These are phyloP conservation scores for Sebastiscus tertius DNA, from an alignment of 2,797 vertebrate genomes.

Conservation along the genomic window DNA sequence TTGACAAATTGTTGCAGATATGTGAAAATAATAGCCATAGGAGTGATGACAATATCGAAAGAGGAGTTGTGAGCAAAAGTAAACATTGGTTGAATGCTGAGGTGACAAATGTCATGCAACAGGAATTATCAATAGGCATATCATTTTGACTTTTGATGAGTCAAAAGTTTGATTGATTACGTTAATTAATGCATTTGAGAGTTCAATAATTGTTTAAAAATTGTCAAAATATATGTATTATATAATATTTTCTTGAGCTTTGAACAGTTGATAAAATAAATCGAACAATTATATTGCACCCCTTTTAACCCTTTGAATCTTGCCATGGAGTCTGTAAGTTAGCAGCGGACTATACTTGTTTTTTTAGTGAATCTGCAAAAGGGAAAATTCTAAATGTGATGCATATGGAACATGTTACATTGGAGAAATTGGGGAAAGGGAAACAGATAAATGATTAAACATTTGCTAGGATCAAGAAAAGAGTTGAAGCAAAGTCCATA, in stretches of 20 bases:
- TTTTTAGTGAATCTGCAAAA: no score
- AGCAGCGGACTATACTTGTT: no score
- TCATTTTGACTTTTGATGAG: not conserved
- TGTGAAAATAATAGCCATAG: conserved; percentile 10
- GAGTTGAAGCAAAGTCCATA: no score
- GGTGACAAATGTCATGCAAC: not conserved
- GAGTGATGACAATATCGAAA: conserved; percentile 16
- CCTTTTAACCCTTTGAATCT: no score
- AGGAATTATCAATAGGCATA: not conserved
- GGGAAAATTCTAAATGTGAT: no score
- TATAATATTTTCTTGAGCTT: not conserved
- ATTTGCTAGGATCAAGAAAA: no score
- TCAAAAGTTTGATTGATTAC: not conserved
- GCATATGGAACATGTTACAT: no score
- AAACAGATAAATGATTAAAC: no score
- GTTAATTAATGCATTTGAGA: not conserved
- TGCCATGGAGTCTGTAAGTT: no score
- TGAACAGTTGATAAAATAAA: not conserved
- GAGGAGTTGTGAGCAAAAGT: not conserved
- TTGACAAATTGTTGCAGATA: conserved; percentile 23
- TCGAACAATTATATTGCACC: no score
- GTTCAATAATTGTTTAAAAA: not conserved
- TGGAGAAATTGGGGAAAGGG: no score
- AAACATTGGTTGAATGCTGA: not conserved
- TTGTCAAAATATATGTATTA: not conserved